Evolutionary conservation across 2,797 vertebrate species (phyloP), one percentile per base, ranked within the genome.

Genomic region (Lates japonicus): DNA sequence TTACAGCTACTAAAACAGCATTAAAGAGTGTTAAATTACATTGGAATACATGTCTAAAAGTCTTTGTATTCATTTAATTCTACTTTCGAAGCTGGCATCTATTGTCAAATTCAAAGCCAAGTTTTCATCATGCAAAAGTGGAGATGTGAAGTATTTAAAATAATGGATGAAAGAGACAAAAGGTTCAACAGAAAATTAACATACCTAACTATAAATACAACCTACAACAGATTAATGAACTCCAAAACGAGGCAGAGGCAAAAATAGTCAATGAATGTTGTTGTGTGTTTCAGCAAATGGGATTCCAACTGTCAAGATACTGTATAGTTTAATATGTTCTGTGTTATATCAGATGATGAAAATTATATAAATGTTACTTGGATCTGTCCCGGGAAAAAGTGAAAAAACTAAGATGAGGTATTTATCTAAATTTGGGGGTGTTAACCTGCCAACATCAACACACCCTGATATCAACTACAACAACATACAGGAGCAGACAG

Each of bases 391-490:
- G 7, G 9, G 0, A 7, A 55, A 62, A 4, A 57, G 13, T 14
- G 9, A 42, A 41, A 42, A 46, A 71, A 51, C 60, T 52, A 20
- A 0, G 46, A 54, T 2, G 20, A n/a, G 17, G 3, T 31, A 33
- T 73, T 48, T 3, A 10, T 72, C 51, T 19, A 9, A 41, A 64
- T 63, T 16, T 42, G 42, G 7, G 4, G 11, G 41, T 5, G 62
- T 64, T 25, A 51, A 46, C n/a, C 59, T 49, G 76, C 70, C 76
- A 81, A 69, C 58, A 49, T 46, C 69, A 71, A 76, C 78, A 67
- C 68, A n/a, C 13, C 5, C 65, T 33, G 41, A 61, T 22, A 62
- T 41, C 48, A 58, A 33, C 63, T 58, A 17, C 49, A 72, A 54
- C 39, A 74, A 77, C 65, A 80, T 1, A n/a, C 51, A 75, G 66